A percentile compares a stretch with the other conserved stretches of the same genome.
Conservation (phyloP, 2,113 vertebrate genomes). For the Azemiops feae region DNA sequence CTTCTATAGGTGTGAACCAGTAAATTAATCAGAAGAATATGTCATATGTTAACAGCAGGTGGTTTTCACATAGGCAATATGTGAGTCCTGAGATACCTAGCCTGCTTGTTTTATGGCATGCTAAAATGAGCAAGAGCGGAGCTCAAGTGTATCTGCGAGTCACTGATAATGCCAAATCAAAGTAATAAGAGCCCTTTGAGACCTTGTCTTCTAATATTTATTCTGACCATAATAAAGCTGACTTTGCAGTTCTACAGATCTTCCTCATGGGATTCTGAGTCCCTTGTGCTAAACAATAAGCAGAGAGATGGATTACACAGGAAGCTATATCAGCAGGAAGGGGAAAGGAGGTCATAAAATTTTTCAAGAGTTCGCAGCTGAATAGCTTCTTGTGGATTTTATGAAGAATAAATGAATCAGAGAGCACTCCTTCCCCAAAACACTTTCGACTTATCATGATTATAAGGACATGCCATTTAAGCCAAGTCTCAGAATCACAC, state of each 20-base stretch:
- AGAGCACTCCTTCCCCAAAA: neutral
- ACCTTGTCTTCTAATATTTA: conserved; percentile 12
- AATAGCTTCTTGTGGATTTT: conserved; percentile 20
- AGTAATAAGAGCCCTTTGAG: neutral
- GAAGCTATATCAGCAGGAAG: conserved; percentile 6
- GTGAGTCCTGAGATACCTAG: neutral
- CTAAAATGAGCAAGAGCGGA: neutral
- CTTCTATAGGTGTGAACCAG: neutral
- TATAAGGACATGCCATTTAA: neutral
- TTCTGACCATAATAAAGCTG: conserved; percentile 20
- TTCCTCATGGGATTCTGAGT: conserved; percentile 17
- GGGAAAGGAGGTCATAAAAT: conserved; percentile 23
- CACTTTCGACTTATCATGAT: conserved; percentile 1
- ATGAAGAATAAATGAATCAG: conserved; percentile 14
- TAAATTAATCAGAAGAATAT: neutral
- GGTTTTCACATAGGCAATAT: neutral
- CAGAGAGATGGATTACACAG: conserved; percentile 8
- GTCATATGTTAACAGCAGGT: neutral
- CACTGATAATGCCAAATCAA: conserved; percentile 2
- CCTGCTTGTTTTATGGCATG: neutral
- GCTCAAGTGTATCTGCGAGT: neutral
- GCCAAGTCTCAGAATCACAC: neutral
- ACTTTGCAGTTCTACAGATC: neutral
- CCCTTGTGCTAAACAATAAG: conserved; percentile 35
- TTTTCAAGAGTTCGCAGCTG: neutral